phyloP scores from a whole-genome alignment of 2,888 invertebrate species.

The Sphinx pinastri region DNA sequence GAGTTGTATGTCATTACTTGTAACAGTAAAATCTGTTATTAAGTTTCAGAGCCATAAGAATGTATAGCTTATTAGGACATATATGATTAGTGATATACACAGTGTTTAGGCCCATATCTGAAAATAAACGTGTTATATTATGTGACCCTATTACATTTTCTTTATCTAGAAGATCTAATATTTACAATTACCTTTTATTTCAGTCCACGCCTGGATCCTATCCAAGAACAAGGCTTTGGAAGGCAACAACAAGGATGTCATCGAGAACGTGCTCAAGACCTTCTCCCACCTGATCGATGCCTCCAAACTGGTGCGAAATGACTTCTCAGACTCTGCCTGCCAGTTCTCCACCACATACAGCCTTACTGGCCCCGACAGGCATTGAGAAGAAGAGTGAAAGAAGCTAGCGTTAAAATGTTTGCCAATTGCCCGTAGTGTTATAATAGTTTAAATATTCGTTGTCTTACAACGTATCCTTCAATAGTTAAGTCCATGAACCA shows the following conservation, averaged over 20 bases:
- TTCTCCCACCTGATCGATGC: constrained; percentile 42
- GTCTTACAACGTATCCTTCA: constrained; percentile 5
- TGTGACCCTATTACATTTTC: no score
- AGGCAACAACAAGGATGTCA: neutral
- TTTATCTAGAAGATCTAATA: neutral
- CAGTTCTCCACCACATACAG: constrained; percentile 11
- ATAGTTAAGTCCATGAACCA: constrained; percentile 18
- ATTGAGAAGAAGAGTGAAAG: neutral
- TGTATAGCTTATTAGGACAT: no score
- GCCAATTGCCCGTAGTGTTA: constrained; percentile 12
- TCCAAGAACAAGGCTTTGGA: neutral
- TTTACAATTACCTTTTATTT: neutral
- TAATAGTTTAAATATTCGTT: constrained; percentile 9
- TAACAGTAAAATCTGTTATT: no score
- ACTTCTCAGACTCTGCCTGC: constrained; percentile 46
- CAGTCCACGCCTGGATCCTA: constrained; percentile 17
- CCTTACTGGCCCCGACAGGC: constrained; percentile 19
- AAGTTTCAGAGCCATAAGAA: no score
- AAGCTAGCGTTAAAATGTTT: constrained; percentile 5
- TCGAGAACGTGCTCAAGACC: constrained; percentile 10
- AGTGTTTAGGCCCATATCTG: no score
- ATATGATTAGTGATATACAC: no score
- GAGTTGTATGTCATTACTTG: no score
- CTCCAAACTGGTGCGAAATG: constrained; percentile 38
- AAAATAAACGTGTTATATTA: no score